phyloP scores from a whole-genome alignment of 30 jellyfish, hydroid and myxozoan genomes.

The Chrysaora quinquecirrha region DNA sequence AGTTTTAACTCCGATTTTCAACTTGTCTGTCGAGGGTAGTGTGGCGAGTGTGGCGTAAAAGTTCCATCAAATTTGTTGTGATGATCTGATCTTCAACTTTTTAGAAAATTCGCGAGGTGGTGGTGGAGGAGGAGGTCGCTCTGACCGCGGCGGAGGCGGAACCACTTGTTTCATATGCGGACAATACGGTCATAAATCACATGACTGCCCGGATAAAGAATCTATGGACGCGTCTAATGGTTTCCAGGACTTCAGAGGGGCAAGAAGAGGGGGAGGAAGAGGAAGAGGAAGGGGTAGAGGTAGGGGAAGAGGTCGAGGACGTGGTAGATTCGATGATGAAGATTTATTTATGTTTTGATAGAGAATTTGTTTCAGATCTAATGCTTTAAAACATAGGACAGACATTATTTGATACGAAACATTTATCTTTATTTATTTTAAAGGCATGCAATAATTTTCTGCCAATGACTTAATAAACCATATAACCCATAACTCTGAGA shows the following conservation, averaged over 20 bases:
- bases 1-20: no score
- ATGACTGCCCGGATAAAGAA: conserved; percentile 70
- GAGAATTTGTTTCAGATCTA: background rate
- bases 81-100: no score
- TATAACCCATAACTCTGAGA: no score
- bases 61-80: no score
- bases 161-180: conserved; percentile 79
- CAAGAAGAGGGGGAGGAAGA: conserved; percentile 38
- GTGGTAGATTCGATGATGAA: conserved; percentile 23
- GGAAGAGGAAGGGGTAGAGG: conserved; percentile 67
- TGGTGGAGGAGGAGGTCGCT: conserved; percentile 1
- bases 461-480: no score
- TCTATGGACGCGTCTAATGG: background rate
- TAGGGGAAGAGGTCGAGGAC: conserved; percentile 31
- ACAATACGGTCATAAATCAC: conserved; percentile 65
- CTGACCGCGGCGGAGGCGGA: conserved; percentile 30
- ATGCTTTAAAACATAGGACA: no score
- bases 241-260: conserved; percentile 39
- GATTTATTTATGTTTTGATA: conserved; percentile 19
- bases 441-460: no score
- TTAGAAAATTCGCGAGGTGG: no score
- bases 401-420: no score
- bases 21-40: no score
- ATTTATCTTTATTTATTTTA: no score
- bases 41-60: no score